A percentile compares a stretch with the other conserved stretches of the same genome.
These are phyloP conservation scores for Zalophus californianus DNA, from an alignment of 2,797 vertebrate species.

Conservation along the genomic window DNA sequence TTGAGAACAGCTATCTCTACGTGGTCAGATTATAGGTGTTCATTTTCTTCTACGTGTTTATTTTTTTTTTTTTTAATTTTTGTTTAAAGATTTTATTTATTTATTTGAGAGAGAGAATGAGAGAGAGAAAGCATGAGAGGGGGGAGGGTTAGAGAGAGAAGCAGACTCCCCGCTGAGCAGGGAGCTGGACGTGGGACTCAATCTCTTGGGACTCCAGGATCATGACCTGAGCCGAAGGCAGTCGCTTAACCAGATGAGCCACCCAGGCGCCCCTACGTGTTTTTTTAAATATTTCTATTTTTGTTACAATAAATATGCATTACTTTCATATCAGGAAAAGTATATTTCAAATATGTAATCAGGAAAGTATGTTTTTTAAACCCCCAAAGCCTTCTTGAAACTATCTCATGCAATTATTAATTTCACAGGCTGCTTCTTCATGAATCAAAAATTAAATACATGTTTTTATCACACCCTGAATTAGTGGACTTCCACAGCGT, in stretches of 20 bases:
- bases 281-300: background rate
- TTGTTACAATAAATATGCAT: background rate
- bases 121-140: too few species aligned
- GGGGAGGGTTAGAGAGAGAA: too few species aligned
- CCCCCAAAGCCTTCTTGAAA: background rate
- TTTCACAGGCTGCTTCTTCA: background rate
- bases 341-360: background rate
- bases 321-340: background rate
- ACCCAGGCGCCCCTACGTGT: too few species aligned
- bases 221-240: too few species aligned
- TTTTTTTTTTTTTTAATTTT: too few species aligned
- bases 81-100: too few species aligned
- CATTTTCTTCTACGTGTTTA: background rate
- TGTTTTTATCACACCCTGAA: background rate
- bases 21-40: accelerated
- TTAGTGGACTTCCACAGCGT: background rate
- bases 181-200: too few species aligned
- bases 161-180: too few species aligned
- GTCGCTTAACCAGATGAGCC: too few species aligned
- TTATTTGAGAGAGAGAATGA: too few species aligned
- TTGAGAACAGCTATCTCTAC: background rate
- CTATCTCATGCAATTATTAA: background rate
- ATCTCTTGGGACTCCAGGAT: too few species aligned
- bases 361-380: background rate
- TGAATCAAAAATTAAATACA: background rate